A percentile compares a stretch with the other conserved stretches of the same genome.
These are phyloP conservation scores for Lordiphosa fenestrarum DNA, from an alignment of 2,888 invertebrate genomes.

Conservation along the genomic window DNA sequence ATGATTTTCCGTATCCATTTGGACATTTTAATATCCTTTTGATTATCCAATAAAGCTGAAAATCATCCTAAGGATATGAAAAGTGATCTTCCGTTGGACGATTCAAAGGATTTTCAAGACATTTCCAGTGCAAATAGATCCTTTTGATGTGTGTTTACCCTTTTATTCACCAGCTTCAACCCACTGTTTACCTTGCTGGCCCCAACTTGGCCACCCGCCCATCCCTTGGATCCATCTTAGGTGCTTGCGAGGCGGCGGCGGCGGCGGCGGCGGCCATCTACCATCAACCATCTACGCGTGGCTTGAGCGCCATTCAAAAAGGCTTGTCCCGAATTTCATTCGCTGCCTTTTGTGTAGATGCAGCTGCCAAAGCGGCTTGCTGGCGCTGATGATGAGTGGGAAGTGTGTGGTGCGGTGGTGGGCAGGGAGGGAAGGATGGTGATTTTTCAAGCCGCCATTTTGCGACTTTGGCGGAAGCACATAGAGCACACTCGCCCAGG, in stretches of 20 bases:
- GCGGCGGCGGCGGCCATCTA: conserved; percentile 23
- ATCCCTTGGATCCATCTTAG: conserved; percentile 3
- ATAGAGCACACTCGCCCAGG: conserved; percentile 23
- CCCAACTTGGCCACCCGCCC: not conserved
- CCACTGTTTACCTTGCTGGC: conserved; percentile 5
- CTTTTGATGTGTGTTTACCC: no score
- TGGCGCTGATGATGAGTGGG: conserved; percentile 13
- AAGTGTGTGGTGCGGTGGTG: conserved; percentile 1
- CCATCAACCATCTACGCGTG: conserved; percentile 35
- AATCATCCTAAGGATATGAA: no score
- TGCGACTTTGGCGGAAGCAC: conserved; percentile 67
- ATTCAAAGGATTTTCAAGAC: no score
- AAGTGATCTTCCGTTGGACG: no score
- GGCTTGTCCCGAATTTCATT: conserved; percentile 56
- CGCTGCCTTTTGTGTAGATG: conserved; percentile 44
- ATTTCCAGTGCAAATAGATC: no score
- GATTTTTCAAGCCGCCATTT: conserved; percentile 72
- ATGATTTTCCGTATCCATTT: no score
- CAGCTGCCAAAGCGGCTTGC: conserved; percentile 36
- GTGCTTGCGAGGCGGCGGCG: conserved; percentile 6
- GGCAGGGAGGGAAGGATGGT: conserved; percentile 21
- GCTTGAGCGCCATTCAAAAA: conserved; percentile 44
- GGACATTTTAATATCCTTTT: no score
- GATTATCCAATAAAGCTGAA: no score
- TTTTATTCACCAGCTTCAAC: no score